Evolutionary conservation across 2,797 vertebrate species (phyloP), one percentile per base, ranked within the genome.

Genomic region (Alcedo atthis): DNA sequence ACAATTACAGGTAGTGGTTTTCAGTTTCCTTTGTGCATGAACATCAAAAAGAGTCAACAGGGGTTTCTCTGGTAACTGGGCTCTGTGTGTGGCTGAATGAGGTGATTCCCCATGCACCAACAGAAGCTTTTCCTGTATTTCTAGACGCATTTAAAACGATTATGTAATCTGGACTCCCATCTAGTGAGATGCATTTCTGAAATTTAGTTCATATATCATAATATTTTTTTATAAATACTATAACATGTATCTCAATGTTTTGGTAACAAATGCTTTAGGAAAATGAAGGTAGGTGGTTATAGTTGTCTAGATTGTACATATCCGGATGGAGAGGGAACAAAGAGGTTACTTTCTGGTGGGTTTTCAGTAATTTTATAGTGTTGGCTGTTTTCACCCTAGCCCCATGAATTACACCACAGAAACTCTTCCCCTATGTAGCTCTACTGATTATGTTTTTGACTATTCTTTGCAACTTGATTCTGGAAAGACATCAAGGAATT

Each of bases 401-500:
- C 33, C 42, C 9, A 4, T 2, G 9, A 76, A 71, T 37, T n/a
- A 46, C 9, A 30, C 40, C 21, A 48, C 24, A 82, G 61, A 79
- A 85, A 61, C 24, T 67, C 45, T 67, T 73, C 8, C 30, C 24
- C 30, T 80, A 43, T 51, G n/a, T 22, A 70, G 16, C 35, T 74
- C 53, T 67, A 7, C 26, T 53, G 37, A 57, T 85, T 80, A 18
- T 9, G 22, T 54, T 77, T 90, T 51, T 63, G 25, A 70, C 40
- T 81, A 24, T 58, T 67, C 30, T 88, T 70, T 82, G 22, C 62
- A 77, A 51, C 12, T 13, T n/a, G 33, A 22, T 67, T 55, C 69
- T 86, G 81, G 62, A 81, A 81, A 66, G 21, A 75, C 45, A 40
- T 55, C 25, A 62, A 67, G 68, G n/a, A 67, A 62, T 69, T 80